These are phyloP conservation scores for Allobates femoralis DNA, from an alignment of 2,797 vertebrate genomes.

Conservation along the genomic window DNA sequence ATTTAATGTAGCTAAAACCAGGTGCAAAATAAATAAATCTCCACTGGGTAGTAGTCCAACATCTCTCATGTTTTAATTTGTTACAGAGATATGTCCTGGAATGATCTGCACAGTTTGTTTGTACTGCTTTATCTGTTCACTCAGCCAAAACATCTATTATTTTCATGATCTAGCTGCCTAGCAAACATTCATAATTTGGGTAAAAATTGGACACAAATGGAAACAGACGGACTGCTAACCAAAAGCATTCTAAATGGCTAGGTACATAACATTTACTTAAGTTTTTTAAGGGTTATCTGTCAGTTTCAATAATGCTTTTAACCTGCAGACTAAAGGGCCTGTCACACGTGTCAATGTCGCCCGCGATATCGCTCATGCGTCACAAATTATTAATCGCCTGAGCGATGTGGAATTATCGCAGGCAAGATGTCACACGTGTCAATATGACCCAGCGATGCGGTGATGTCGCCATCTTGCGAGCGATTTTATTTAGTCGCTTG, in stretches of 20 bases:
- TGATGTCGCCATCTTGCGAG: no score
- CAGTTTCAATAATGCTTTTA: no score
- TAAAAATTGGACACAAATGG: conserved; percentile 23
- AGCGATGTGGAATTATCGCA: no score
- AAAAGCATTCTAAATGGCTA: neutral
- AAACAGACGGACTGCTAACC: conserved; percentile 25
- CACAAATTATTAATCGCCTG: no score
- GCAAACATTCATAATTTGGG: conserved; percentile 39
- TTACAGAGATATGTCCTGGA: conserved; percentile 68
- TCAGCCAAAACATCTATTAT: conserved; percentile 51
- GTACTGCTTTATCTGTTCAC: conserved; percentile 45
- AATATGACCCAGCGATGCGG: no score
- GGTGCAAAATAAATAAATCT: conserved; percentile 64
- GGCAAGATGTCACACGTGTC: no score
- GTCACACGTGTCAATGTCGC: no score
- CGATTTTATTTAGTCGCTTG: no score
- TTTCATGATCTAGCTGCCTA: conserved; percentile 42
- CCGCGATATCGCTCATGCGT: no score
- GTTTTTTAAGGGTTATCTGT: neutral
- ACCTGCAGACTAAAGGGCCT: no score
- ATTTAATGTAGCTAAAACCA: conserved; percentile 64
- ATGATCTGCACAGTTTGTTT: conserved; percentile 65
- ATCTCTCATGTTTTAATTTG: conserved; percentile 65
- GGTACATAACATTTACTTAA: neutral
- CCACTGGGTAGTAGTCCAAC: conserved; percentile 55